Percentiles rank a stretch among this genome's conserved stretches.
Evolutionary conservation across 2,888 invertebrate genomes (phyloP).

Genomic region (Molorchus minor): DNA sequence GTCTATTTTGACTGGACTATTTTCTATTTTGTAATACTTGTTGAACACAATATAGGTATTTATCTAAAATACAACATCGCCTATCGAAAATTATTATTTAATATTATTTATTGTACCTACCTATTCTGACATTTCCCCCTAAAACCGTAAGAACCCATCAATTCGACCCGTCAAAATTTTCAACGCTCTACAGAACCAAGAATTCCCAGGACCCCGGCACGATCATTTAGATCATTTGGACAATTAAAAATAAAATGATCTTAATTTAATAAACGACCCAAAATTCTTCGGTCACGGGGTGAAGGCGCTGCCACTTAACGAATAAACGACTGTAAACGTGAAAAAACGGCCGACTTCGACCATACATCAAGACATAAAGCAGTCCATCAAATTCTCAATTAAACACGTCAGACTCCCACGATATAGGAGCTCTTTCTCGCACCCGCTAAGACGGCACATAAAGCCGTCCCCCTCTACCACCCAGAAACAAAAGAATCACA

Average conservation of each 20-base stretch:
- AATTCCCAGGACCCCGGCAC: no score
- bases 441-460: slow-evolving; percentile 27
- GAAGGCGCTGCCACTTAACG: slow-evolving; percentile 16
- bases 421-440: slow-evolving; percentile 27
- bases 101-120: no score
- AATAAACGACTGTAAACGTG: slow-evolving; percentile 22
- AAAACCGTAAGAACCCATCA: not conserved
- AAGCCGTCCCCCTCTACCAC: slow-evolving; percentile 57
- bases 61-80: no score
- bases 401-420: slow-evolving; percentile 35
- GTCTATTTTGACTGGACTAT: no score
- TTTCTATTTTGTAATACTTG: no score
- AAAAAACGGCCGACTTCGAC: slow-evolving; percentile 20
- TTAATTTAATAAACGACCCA: slow-evolving; percentile 21
- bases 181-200: not conserved
- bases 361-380: slow-evolving; percentile 46
- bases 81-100: no score
- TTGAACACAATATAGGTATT: no score
- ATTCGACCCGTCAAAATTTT: not conserved
- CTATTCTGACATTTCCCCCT: no score
- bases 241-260: slow-evolving; percentile 18
- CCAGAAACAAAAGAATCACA: slow-evolving; percentile 61
- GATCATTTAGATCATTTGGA: slow-evolving; percentile 4
- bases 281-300: slow-evolving; percentile 18
- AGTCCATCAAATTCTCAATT: slow-evolving; percentile 46